Conservation (phyloP, 2,797 vertebrate species). For the Sebastes oblongus region DNA sequence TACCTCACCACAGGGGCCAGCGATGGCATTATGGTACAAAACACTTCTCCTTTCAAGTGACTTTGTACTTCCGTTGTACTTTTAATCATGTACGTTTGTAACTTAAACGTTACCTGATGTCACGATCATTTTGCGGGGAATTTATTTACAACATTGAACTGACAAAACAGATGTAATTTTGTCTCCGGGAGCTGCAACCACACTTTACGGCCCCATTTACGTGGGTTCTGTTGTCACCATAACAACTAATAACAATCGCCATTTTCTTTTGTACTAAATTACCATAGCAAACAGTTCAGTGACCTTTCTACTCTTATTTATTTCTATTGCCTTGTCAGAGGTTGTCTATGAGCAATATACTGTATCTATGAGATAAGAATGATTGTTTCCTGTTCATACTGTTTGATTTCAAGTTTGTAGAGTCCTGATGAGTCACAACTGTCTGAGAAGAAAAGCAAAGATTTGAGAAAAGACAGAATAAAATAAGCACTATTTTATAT, state of each 20-base stretch:
- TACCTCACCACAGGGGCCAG: conserved; percentile 92
- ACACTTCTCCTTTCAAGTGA: not conserved
- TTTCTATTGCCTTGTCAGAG: not conserved
- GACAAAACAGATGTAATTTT: not conserved
- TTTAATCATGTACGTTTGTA: not conserved
- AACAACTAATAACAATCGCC: too few relatives aligned
- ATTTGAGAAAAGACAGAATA: not conserved
- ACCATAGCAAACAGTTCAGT: too few relatives aligned
- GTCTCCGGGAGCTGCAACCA: too few relatives aligned
- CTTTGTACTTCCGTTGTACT: not conserved
- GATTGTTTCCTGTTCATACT: not conserved
- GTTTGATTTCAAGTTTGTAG: not conserved
- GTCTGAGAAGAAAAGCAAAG: not conserved
- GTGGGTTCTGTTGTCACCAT: too few relatives aligned
- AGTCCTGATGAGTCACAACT: not conserved
- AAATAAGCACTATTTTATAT: too few relatives aligned
- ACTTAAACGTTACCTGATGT: not conserved
- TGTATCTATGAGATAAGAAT: not conserved
- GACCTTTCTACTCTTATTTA: too few relatives aligned
- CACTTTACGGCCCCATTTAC: too few relatives aligned
- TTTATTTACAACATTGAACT: not conserved
- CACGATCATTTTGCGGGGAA: not conserved
- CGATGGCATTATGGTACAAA: conserved; percentile 87
- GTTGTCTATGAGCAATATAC: not conserved
- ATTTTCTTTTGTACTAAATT: too few relatives aligned